Evolutionary conservation across 2,888 invertebrate genomes (phyloP), one percentile per base, ranked within the genome.

Genomic region (Neuroscelio doddi): DNA sequence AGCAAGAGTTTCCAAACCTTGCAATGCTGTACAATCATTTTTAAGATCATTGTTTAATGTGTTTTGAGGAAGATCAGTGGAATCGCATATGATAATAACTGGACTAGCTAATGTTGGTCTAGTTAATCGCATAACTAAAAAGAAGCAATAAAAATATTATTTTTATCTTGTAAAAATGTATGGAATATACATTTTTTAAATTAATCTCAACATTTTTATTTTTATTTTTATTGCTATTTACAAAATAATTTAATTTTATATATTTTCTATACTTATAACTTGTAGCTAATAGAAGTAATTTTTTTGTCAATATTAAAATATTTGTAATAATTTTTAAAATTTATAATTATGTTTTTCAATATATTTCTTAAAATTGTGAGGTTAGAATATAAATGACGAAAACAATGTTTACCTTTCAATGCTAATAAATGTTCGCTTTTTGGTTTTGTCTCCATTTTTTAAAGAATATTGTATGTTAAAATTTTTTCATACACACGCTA

Each of bases 121-220:
- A 1, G 97, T 97, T 67, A 98, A 88, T 71, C 98, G 89, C 96
- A 98, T 97, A 47, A 98, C 98, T 90, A 30, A 45, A 26, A 26
- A 26, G 27, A 9, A n/a, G n/a, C n/a, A n/a, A n/a, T n/a, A n/a
- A n/a, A n/a, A n/a, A 46, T 41, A 30, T 7, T 26, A 12, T 50
- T 10, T 21, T 7, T 39, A n/a, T n/a, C n/a, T n/a, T n/a, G n/a
- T n/a, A n/a, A n/a, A n/a, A n/a, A 50, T 32, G n/a, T 14, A 10
- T 24, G 36, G 36, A 12, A 16, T 61, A 29, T 51, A 29, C 24
- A 47, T 10, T 47, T 66, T 24, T 38, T 24, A 12, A 55, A 21
- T 2, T 21, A 21, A 3, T 21, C 5, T 21, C 21, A 21, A 21
- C 21, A 21, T 5, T 21, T 5, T 21, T 2, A 5, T 3, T 21